Evolutionary conservation across 2,113 vertebrate species (phyloP), one percentile per base, ranked within the genome.

Genomic region (Prochilodus magdalenae): DNA sequence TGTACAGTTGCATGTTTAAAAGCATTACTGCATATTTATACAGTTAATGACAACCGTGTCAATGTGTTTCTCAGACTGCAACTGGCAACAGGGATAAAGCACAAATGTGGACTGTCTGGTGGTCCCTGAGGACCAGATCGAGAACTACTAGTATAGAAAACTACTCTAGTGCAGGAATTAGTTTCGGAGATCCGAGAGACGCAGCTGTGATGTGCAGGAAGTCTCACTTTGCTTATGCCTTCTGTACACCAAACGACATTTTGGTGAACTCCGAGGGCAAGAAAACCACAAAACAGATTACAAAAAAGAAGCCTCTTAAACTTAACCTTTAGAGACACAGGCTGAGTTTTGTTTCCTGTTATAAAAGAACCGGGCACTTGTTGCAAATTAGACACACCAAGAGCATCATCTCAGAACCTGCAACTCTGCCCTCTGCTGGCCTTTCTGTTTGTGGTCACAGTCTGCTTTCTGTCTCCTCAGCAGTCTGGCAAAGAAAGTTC

Each of bases 401-500:
- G 2, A 29, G 5, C 49, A 51, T n/a, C 20, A n/a, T 66, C n/a
- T 86, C 16, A 83, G 22, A 26, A 15, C 66, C 22, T 73, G 70
- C 33, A 85, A 51, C 40, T 79, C 81, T 66, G 76, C 60, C 77
- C 49, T 44, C 53, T 57, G 65, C 72, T 30, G 65, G 44, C 30
- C 18, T 53, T 30, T 81, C 4, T 22, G 57, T 30, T 22, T 53
- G n/a, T 8, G 14, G n/a, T 16, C 30, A 6, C 20, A 5, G 13
- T 44, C 15, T 6, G 0, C n/a, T 72, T 16, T 83, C 62, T 36
- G 44, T 77, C 53, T 57, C 29, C 60, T 55, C 13, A 60, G 11
- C 18, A 62, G 63, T 36, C 62, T 63, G 10, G 13, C 33, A 1
- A 77, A 85, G 27, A 81, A 63, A 83, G 47, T 74, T 49, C 87